Evolutionary conservation across 1,140 invertebrate genomes (phyloP).

Genomic region (Habropoda laboriosa): DNA sequence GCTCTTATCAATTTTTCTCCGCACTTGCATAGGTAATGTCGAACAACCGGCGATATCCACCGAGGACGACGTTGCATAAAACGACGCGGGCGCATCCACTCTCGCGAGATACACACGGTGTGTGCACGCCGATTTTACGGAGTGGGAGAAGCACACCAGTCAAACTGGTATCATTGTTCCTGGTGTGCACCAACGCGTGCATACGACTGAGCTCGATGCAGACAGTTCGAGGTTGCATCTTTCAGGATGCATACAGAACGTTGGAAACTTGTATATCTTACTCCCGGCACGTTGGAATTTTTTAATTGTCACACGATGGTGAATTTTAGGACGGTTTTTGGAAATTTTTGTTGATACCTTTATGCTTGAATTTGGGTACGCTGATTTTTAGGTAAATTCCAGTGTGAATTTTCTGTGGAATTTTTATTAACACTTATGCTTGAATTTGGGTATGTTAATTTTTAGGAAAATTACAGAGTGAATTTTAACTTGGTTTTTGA

Average conservation of each 20-base stretch:
- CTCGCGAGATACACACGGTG: slow-evolving; percentile 46
- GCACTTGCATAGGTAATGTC: not conserved
- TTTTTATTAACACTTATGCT: too few relatives aligned
- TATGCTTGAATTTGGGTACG: too few relatives aligned
- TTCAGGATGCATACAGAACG: not conserved
- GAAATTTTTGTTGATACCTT: too few relatives aligned
- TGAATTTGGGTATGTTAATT: too few relatives aligned
- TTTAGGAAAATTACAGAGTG: too few relatives aligned
- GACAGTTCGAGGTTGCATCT: slow-evolving; percentile 6
- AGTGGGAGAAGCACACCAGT: slow-evolving; percentile 68
- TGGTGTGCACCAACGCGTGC: slow-evolving; percentile 33
- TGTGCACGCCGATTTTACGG: slow-evolving; percentile 24
- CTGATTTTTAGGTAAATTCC: too few relatives aligned
- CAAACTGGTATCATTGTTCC: slow-evolving; percentile 74
- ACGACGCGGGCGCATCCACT: slow-evolving; percentile 5
- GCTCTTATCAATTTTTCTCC: slow-evolving; percentile 11
- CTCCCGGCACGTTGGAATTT: too few relatives aligned
- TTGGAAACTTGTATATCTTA: too few relatives aligned
- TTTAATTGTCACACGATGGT: too few relatives aligned
- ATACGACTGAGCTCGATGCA: slow-evolving; percentile 11
- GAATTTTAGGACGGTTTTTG: too few relatives aligned
- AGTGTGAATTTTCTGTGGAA: too few relatives aligned
- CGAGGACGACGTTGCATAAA: slow-evolving; percentile 1
- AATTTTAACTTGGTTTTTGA: too few relatives aligned
- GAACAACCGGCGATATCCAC: not conserved